Percentiles rank a stretch among this genome's conserved stretches.
Conservation (phyloP, 2,797 vertebrate species). For the Oophaga sylvatica region DNA sequence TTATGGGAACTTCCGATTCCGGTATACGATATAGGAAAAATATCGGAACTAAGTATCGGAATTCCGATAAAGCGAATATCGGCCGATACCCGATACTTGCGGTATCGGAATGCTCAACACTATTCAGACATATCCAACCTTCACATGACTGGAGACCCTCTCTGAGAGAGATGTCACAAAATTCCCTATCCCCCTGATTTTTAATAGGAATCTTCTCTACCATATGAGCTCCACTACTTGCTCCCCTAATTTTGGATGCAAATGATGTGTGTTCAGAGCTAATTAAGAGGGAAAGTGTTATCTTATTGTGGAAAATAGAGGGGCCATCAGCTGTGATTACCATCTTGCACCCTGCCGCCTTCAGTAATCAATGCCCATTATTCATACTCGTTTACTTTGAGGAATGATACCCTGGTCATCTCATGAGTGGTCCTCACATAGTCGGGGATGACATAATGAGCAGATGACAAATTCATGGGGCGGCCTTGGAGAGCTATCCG, state of each 20-base stretch:
- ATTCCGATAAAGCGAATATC: too few species aligned
- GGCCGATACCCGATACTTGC: too few species aligned
- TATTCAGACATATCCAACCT: not conserved
- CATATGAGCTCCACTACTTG: not conserved
- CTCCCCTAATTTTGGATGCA: slow-evolving; percentile 16
- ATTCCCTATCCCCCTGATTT: not conserved
- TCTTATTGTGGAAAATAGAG: slow-evolving; percentile 22
- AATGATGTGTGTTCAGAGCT: slow-evolving; percentile 23
- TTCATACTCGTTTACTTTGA: slow-evolving; percentile 62
- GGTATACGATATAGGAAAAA: too few species aligned
- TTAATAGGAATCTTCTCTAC: slow-evolving; percentile 20
- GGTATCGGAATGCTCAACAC: too few species aligned
- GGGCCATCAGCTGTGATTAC: slow-evolving; percentile 64
- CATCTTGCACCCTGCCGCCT: slow-evolving; percentile 11
- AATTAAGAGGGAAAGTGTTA: slow-evolving; percentile 43
- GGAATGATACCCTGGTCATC: slow-evolving; percentile 26
- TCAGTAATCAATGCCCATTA: slow-evolving; percentile 62
- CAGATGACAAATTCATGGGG: slow-evolving; percentile 33
- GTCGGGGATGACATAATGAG: slow-evolving; percentile 21
- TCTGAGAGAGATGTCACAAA: not conserved
- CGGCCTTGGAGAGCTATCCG: not conserved
- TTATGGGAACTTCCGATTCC: too few species aligned
- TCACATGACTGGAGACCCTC: not conserved
- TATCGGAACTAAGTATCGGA: too few species aligned
- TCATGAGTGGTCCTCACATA: not conserved